Evolutionary conservation across 2,888 invertebrate species (phyloP).

Genomic region (Hecatera dysodea): DNA sequence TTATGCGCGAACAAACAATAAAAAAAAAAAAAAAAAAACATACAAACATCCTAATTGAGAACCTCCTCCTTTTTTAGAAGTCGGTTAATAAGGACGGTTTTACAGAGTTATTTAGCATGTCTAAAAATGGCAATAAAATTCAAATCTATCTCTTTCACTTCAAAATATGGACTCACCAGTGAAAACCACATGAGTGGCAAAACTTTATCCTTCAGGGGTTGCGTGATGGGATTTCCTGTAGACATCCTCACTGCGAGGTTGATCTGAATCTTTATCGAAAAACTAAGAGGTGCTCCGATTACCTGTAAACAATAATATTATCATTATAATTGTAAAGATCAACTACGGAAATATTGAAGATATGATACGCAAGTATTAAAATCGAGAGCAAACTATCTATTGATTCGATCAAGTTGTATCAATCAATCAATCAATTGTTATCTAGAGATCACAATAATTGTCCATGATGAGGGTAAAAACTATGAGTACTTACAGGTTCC

Average conservation of each 20-base stretch:
- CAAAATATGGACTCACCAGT: conserved; percentile 91
- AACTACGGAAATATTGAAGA: neutral
- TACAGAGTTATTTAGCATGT: neutral
- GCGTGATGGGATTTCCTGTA: conserved; percentile 91
- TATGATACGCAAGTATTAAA: neutral
- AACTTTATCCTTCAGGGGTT: conserved; percentile 91
- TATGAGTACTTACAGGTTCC: conserved; percentile 92
- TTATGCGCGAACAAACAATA: no score
- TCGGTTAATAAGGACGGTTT: no score
- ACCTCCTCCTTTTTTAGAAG: no score
- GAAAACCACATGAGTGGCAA: conserved; percentile 94
- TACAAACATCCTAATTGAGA: no score
- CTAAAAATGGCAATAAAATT: neutral
- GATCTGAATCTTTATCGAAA: conserved; percentile 93
- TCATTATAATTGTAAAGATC: neutral
- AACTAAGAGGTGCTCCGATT: conserved; percentile 92
- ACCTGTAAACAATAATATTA: conserved; percentile 81
- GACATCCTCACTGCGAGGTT: conserved; percentile 93
- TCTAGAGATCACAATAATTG: neutral
- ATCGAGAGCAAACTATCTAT: neutral
- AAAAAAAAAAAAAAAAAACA: no score
- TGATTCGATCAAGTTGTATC: accelerated
- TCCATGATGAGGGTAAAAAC: neutral
- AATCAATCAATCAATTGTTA: neutral
- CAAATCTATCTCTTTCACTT: neutral